phyloP scores from a whole-genome alignment of 2,888 invertebrate species.

The Coleophora flavipennella region DNA sequence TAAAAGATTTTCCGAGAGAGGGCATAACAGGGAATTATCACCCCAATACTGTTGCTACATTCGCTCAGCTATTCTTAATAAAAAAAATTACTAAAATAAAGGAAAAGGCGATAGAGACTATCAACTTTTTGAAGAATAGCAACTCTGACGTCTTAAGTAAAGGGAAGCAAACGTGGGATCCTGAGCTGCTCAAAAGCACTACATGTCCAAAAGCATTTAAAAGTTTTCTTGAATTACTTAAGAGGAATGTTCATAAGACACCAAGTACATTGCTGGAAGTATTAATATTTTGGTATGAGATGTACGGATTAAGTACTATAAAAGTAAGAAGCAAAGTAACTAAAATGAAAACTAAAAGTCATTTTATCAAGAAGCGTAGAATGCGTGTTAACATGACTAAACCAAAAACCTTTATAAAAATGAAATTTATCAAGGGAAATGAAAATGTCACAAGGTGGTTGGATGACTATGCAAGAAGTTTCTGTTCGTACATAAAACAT shows the following conservation, averaged over 20 bases:
- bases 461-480: background rate
- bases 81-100: no score
- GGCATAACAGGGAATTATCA: no score
- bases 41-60: no score
- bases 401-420: background rate
- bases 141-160: constrained; percentile 3
- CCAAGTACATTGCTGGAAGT: background rate
- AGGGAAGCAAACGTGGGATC: constrained; percentile 2
- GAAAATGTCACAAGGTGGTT: background rate
- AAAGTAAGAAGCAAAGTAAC: background rate
- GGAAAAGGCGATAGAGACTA: no score
- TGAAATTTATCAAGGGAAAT: background rate
- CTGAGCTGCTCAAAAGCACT: background rate
- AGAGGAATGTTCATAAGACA: background rate
- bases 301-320: background rate
- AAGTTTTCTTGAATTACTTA: background rate
- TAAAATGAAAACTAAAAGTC: background rate
- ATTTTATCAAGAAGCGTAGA: no score
- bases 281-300: background rate
- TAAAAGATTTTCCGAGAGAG: background rate
- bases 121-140: no score
- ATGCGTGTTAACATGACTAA: background rate
- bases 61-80: no score
- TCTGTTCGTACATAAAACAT: background rate
- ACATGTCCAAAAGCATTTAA: constrained; percentile 2